A percentile compares a stretch with the other conserved stretches of the same genome.
These are phyloP conservation scores for Castor canadensis DNA, from an alignment of 2,113 vertebrate species.

Conservation along the genomic window DNA sequence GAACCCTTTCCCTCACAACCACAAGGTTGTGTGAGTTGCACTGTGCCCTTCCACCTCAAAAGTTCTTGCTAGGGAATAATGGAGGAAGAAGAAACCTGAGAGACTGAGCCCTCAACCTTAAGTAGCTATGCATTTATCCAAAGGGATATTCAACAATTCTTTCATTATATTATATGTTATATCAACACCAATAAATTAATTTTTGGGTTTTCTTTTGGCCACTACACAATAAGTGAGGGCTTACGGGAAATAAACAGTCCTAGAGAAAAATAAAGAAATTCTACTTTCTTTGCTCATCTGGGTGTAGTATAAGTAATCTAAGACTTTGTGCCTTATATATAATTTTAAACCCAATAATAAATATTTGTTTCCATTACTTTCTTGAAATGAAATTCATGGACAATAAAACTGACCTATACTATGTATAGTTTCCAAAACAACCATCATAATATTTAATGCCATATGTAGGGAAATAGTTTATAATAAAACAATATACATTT, in stretches of 20 bases:
- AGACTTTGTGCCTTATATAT: background rate
- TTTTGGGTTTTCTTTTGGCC: conserved; percentile 3
- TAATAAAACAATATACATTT: conserved; percentile 33
- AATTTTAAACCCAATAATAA: background rate
- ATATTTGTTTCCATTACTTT: background rate
- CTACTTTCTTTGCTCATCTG: background rate
- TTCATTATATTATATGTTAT: background rate
- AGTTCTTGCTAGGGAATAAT: background rate
- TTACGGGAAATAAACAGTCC: background rate
- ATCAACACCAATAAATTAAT: background rate
- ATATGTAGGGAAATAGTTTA: background rate
- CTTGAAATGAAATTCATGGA: background rate
- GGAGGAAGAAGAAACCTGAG: background rate
- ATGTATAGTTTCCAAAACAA: background rate
- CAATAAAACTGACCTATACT: background rate
- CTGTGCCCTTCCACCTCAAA: background rate
- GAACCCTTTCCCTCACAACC: background rate
- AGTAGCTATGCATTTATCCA: background rate
- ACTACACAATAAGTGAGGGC: background rate
- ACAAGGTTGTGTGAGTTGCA: background rate
- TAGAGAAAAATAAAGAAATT: conserved; percentile 44
- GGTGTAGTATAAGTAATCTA: conserved; percentile 27
- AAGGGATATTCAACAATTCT: background rate
- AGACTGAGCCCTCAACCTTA: background rate
- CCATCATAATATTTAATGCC: conserved; percentile 11